Conservation (phyloP, 2,888 invertebrate species). For the Mechanitis messenoides region DNA sequence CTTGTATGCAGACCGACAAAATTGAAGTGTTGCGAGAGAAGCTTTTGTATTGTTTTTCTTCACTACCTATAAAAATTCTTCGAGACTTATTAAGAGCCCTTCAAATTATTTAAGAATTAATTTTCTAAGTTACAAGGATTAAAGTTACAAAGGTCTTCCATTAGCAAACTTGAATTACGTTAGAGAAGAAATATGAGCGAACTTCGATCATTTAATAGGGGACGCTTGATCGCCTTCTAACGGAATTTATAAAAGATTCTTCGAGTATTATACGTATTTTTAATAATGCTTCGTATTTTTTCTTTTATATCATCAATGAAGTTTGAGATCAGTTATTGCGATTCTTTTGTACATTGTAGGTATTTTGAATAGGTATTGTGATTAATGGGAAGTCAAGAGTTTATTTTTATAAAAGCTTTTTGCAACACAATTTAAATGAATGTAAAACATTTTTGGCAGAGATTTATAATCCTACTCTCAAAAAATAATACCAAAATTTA, state of each 20-base stretch:
- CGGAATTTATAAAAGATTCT: constrained; percentile 41
- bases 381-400: constrained; percentile 5
- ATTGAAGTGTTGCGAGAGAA: background rate
- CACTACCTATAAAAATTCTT: constrained; percentile 17
- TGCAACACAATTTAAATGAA: background rate
- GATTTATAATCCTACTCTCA: background rate
- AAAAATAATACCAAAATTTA: background rate
- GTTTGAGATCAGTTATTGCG: constrained; percentile 13
- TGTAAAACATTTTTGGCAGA: background rate
- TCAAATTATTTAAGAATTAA: constrained; percentile 51
- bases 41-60: constrained; percentile 11
- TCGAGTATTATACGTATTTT: constrained; percentile 26
- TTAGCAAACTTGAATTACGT: constrained; percentile 61
- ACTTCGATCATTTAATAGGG: constrained; percentile 58
- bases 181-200: constrained; percentile 61
- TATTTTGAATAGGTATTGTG: constrained; percentile 4
- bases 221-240: constrained; percentile 44
- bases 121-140: constrained; percentile 55
- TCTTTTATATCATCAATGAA: constrained; percentile 15
- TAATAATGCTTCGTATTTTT: constrained; percentile 18
- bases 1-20: constrained; percentile 1
- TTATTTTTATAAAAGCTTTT: constrained; percentile 3
- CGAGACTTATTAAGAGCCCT: constrained; percentile 29
- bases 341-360: constrained; percentile 5
- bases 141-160: constrained; percentile 61